These are phyloP conservation scores for Apus apus DNA, from an alignment of 2,113 vertebrate genomes.

Conservation along the genomic window DNA sequence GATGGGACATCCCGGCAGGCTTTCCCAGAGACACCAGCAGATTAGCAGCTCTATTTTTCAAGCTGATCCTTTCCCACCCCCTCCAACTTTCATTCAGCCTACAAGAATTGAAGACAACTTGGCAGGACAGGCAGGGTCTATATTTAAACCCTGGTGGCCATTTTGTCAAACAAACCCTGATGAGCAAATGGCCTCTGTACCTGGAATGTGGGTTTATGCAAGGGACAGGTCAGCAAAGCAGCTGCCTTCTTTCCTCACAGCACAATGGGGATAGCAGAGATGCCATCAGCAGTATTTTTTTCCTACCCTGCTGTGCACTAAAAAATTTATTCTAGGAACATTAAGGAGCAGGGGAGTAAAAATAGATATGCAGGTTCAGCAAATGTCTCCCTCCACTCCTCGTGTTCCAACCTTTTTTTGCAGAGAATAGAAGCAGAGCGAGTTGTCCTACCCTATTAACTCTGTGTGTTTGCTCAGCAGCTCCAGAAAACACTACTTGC, in stretches of 20 bases:
- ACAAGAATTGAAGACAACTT: slow-evolving; percentile 45
- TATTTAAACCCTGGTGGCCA: slow-evolving; percentile 42
- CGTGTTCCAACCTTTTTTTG: neutral
- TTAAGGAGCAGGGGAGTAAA: slow-evolving; percentile 30
- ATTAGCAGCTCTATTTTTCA: slow-evolving; percentile 45
- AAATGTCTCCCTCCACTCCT: neutral
- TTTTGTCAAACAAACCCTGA: slow-evolving; percentile 7
- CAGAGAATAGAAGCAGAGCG: neutral
- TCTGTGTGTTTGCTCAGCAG: neutral
- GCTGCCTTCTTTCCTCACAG: slow-evolving; percentile 1
- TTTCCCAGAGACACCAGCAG: slow-evolving; percentile 7
- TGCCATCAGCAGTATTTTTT: slow-evolving; percentile 49
- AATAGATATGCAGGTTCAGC: slow-evolving; percentile 70
- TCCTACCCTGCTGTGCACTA: slow-evolving; percentile 62
- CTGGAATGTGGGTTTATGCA: slow-evolving; percentile 57
- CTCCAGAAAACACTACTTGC: neutral
- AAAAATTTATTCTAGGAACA: slow-evolving; percentile 58
- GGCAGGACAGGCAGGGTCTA: slow-evolving; percentile 51
- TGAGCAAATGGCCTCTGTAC: slow-evolving; percentile 54
- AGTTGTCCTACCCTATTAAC: neutral
- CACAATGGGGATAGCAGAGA: slow-evolving; percentile 41
- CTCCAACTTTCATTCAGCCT: slow-evolving; percentile 43
- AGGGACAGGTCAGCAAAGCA: slow-evolving; percentile 43
- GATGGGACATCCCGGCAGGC: neutral
- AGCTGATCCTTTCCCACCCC: neutral